Evolutionary conservation across 2,888 invertebrate genomes (phyloP).

Genomic region (Petrolisthes manimaculis): DNA sequence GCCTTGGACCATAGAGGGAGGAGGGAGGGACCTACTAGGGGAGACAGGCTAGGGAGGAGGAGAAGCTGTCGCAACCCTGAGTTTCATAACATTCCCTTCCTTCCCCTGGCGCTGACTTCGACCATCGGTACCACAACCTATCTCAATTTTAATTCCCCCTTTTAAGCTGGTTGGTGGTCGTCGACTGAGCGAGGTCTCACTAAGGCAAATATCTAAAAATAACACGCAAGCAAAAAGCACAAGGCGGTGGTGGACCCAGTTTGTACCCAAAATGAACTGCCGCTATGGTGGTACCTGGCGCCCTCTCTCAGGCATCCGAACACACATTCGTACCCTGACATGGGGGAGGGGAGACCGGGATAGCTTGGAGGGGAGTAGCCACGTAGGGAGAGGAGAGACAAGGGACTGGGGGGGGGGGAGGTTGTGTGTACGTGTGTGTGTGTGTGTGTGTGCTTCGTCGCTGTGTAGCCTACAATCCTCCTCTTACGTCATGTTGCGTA

Average conservation of each 20-base stretch:
- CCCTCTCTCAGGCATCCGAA: constrained; percentile 46
- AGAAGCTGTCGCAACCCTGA: constrained; percentile 1
- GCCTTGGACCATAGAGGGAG: background rate
- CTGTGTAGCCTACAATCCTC: background rate
- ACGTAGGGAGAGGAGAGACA: background rate
- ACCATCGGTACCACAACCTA: background rate
- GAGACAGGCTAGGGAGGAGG: background rate
- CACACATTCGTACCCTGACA: constrained; percentile 57
- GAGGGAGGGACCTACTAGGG: background rate
- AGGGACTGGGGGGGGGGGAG: background rate
- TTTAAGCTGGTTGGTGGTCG: too few relatives aligned
- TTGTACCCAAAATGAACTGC: constrained; percentile 49
- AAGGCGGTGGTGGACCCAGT: constrained; percentile 31
- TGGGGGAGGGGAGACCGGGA: constrained; percentile 27
- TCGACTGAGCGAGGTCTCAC: background rate
- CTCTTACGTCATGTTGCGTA: constrained; percentile 41
- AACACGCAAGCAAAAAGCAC: constrained; percentile 32
- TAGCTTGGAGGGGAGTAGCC: background rate
- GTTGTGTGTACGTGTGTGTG: constrained; percentile 29
- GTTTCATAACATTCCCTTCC: background rate
- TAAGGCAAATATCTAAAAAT: constrained; percentile 5
- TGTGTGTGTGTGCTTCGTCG: constrained; percentile 19
- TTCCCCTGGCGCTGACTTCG: constrained; percentile 3
- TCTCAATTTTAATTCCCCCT: too few relatives aligned
- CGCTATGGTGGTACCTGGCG: background rate